These are phyloP conservation scores for Pristiophorus japonicus DNA, from an alignment of 2,113 vertebrate genomes.

Conservation along the genomic window DNA sequence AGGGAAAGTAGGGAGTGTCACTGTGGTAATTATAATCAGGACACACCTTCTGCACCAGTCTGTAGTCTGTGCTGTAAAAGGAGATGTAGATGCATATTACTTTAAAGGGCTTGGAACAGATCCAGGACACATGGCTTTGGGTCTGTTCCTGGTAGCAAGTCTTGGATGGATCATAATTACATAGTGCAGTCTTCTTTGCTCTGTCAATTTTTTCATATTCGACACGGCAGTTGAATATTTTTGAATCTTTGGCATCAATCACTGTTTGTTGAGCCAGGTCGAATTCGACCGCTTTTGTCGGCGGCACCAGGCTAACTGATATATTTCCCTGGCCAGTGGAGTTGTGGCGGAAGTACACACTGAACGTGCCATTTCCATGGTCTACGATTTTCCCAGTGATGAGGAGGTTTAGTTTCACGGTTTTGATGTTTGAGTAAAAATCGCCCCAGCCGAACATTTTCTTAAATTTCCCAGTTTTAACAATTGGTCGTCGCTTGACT, in stretches of 20 bases:
- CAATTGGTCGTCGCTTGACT: conserved; percentile 66
- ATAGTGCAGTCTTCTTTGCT: conserved; percentile 83
- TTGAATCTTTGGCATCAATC: conserved; percentile 95
- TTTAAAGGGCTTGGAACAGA: conserved; percentile 92
- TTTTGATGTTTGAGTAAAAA: conserved; percentile 99
- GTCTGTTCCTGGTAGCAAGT: conserved; percentile 93
- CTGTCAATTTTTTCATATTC: conserved; percentile 91
- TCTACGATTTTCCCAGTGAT: conserved; percentile 96
- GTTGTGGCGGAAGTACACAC: conserved; percentile 93
- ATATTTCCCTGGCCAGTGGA: conserved; percentile 94
- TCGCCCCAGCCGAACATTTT: conserved; percentile 98
- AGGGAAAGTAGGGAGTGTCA: conserved; percentile 83
- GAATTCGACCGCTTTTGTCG: conserved; percentile 85
- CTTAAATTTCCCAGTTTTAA: conserved; percentile 73
- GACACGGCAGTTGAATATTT: conserved; percentile 94
- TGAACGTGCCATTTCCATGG: conserved; percentile 93
- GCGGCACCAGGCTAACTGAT: conserved; percentile 91
- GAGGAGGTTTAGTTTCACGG: conserved; percentile 88
- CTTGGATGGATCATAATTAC: conserved; percentile 88
- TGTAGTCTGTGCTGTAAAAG: conserved; percentile 95
- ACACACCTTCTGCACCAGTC: conserved; percentile 94
- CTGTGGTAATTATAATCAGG: conserved; percentile 92
- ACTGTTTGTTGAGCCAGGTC: conserved; percentile 92
- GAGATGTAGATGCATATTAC: conserved; percentile 95
- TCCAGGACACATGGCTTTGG: conserved; percentile 88